phyloP scores from a whole-genome alignment of 2,113 vertebrate species.

The Callionymus lyra region DNA sequence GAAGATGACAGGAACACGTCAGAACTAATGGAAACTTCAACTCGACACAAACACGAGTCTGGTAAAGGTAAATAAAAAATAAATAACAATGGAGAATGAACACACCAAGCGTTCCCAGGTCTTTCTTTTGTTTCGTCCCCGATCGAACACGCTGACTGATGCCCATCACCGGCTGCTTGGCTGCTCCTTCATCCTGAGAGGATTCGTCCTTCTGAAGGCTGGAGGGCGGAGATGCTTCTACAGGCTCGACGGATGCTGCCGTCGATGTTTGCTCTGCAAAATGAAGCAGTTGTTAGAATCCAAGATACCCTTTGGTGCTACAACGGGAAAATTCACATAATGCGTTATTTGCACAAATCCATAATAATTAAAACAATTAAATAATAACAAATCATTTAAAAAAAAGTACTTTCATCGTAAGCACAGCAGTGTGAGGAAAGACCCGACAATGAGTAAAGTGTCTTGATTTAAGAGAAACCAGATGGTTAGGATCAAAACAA shows the following conservation, averaged over 20 bases:
- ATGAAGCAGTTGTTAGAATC: neutral
- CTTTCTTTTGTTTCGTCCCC: constrained; percentile 81
- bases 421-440: no score
- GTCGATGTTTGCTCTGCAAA: constrained; percentile 35
- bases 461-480: no score
- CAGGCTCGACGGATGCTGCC: constrained; percentile 7
- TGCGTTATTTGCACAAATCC: no score
- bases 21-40: neutral
- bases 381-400: no score
- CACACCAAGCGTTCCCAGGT: constrained; percentile 80
- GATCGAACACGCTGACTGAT: constrained; percentile 80
- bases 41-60: no score
- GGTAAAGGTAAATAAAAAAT: neutral
- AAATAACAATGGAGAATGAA: neutral
- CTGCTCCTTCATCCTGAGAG: constrained; percentile 60
- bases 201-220: constrained; percentile 48
- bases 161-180: constrained; percentile 76
- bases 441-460: no score
- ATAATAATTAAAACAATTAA: no score
- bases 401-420: no score
- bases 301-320: no score
- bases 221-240: constrained; percentile 5
- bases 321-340: no score
- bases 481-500: no score
- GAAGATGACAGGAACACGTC: constrained; percentile 6